Percentiles rank a stretch among this genome's conserved stretches.
phyloP scores from a whole-genome alignment of 2,797 vertebrate species.

The Hemibagrus guttatus region DNA sequence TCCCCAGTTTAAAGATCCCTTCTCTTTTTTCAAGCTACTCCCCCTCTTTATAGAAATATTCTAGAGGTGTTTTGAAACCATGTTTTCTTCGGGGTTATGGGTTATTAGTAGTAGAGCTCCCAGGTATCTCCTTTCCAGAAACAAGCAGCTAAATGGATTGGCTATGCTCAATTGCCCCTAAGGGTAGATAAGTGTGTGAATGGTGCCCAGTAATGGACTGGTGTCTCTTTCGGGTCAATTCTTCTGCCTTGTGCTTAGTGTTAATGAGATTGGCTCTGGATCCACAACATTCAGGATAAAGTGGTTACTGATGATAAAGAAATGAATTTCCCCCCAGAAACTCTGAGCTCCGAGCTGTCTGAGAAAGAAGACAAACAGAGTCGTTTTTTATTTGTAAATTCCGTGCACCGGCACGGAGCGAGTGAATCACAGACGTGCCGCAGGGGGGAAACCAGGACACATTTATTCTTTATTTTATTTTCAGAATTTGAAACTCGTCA shows the following conservation, averaged over 20 bases:
- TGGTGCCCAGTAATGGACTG: not conserved
- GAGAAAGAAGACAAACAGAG: not conserved
- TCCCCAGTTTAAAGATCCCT: not conserved
- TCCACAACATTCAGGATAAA: not conserved
- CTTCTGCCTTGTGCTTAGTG: not conserved
- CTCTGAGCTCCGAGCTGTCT: not conserved
- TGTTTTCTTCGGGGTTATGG: not conserved
- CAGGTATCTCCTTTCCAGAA: not conserved
- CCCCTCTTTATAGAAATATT: not conserved
- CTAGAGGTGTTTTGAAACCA: not conserved
- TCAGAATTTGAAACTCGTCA: conserved; percentile 4
- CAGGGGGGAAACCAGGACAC: conserved; percentile 3
- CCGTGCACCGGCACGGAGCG: not conserved
- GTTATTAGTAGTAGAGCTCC: not conserved
- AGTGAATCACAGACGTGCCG: not conserved
- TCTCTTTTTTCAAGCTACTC: not conserved
- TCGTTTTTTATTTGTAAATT: not conserved
- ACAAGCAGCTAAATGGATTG: not conserved
- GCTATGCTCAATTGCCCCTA: not conserved
- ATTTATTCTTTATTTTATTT: conserved; percentile 14
- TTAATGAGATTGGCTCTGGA: not conserved
- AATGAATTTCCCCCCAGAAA: not conserved
- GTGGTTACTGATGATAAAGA: not conserved
- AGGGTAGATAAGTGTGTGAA: not conserved
- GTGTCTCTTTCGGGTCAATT: not conserved